phyloP scores from a whole-genome alignment of 2,797 vertebrate genomes.

The Leuciscus waleckii region DNA sequence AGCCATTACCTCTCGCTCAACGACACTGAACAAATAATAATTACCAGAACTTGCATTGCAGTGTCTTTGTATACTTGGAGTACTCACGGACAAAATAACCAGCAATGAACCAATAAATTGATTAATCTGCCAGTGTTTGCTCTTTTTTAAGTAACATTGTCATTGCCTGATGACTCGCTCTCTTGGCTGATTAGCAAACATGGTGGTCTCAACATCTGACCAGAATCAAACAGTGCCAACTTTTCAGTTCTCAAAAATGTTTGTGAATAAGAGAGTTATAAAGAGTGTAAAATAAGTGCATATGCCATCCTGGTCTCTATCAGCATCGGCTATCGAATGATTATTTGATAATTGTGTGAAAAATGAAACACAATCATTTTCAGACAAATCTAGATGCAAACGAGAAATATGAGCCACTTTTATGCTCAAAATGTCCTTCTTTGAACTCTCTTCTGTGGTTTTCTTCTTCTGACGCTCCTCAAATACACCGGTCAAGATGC shows the following conservation, averaged over 20 bases:
- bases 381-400: no score
- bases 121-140: background rate
- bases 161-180: no score
- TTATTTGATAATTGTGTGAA: background rate
- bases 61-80: background rate
- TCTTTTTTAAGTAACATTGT: background rate
- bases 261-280: background rate
- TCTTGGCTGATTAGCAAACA: background rate
- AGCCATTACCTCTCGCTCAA: background rate
- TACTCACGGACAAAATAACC: background rate
- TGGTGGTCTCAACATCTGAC: background rate
- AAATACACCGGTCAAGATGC: conserved; percentile 38
- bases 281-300: background rate
- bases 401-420: background rate
- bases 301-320: background rate
- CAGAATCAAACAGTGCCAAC: background rate
- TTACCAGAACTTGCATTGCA: background rate
- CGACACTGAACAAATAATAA: background rate
- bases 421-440: conserved; percentile 12
- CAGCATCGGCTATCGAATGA: background rate
- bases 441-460: background rate
- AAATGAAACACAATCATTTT: background rate
- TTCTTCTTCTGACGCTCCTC: background rate
- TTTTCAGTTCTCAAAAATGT: background rate
- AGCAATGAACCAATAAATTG: background rate